Evolutionary conservation across 2,888 invertebrate species (phyloP), one percentile per base, ranked within the genome.

Genomic region (Diadegma fenestrale): DNA sequence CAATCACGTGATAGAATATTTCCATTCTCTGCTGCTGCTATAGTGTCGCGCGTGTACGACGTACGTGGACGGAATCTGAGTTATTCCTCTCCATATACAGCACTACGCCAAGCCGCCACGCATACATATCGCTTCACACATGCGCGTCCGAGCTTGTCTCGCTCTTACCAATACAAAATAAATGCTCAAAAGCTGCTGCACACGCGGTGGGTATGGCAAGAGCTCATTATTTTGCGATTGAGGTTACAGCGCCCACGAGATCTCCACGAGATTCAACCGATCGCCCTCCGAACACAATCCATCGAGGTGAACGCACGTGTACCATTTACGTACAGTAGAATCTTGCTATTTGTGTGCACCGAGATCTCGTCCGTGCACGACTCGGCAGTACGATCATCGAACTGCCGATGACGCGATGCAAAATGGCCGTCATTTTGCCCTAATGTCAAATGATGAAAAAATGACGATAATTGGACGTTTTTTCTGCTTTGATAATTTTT

Each of bases 31-130:
- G 76, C 12, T 45, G 12, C 61, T 58, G 76, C 12, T 45, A 12
- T 26, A 7, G 37, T 48, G 22, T 76, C 48, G 69, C 86, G 80
- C 80, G 68, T 78, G 84, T 22, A 76, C 64, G 7, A 69, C 41
- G 19, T 66, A 41, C 58, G 66, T 33, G 80, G 72, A 78, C 83
- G 87, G 83, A 80, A 83, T 83, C 75, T 73, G 80, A 80, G 83
- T 82, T 86, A 85, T 85, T 79, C 81, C 26, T 61, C 33, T 63
- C 73, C 37, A 26, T 84, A 68, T 58, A 45, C 41, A 30, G 33
- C n/a, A 63, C 43, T 75, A 37, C 37, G 37, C 37, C 37, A 37
- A 4, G 7, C 37, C 64, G 48, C 33, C 45, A 63, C 26, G 61
- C 58, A 69, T n/a, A 17, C 45, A 17, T 22, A 26, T 12, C 45